phyloP scores from a whole-genome alignment of 2,888 invertebrate species.

The Torymus aiolomorphi region DNA sequence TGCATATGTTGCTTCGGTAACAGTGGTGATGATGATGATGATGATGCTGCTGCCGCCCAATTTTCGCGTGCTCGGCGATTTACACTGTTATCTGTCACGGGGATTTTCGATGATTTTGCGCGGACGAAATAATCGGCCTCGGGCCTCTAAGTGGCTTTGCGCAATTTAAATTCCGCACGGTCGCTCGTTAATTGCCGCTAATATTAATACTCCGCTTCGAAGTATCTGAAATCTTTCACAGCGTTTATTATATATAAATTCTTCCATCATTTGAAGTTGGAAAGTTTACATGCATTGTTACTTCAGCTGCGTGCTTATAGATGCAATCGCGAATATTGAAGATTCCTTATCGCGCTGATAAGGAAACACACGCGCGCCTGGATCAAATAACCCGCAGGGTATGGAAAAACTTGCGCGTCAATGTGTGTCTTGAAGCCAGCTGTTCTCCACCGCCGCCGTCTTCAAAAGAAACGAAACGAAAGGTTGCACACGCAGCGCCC shows the following conservation, averaged over 20 bases:
- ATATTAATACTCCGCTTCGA: too few species aligned
- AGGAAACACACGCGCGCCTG: neutral
- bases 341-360: conserved; percentile 14
- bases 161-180: conserved; percentile 19
- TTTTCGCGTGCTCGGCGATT: conserved; percentile 4
- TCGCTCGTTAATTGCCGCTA: too few species aligned
- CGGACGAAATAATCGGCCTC: too few species aligned
- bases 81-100: neutral
- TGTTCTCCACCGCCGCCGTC: neutral
- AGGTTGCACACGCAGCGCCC: neutral
- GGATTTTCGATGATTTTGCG: neutral
- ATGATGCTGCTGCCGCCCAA: conserved; percentile 13
- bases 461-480: conserved; percentile 2
- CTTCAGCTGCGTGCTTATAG: too few species aligned
- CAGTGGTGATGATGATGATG: conserved; percentile 4
- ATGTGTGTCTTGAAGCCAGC: neutral
- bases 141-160: neutral
- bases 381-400: neutral
- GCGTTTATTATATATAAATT: neutral
- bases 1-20: conserved; percentile 1
- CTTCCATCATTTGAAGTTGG: too few species aligned
- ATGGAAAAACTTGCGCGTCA: conserved; percentile 12
- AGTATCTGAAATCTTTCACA: neutral
- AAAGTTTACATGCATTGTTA: too few species aligned
- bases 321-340: neutral